phyloP scores from a whole-genome alignment of 2,888 invertebrate species.

The Polydrusus cervinus region DNA sequence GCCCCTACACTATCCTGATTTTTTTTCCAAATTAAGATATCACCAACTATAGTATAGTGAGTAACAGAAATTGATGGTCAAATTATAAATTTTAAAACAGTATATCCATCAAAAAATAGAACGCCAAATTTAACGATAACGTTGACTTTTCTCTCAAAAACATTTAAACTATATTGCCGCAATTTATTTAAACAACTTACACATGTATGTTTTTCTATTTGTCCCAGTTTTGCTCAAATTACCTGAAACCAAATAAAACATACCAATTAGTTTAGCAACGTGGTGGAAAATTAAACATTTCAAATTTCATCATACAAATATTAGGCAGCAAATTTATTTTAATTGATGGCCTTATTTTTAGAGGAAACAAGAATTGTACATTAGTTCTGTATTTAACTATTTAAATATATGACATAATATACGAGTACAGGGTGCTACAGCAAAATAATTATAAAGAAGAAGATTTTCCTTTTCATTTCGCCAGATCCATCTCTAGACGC shows the following conservation, averaged over 20 bases:
- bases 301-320: constrained; percentile 19
- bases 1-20: too few species aligned
- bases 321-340: constrained; percentile 7
- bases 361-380: background rate
- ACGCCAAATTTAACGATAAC: background rate
- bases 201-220: constrained; percentile 19
- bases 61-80: too few species aligned
- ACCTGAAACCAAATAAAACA: constrained; percentile 30
- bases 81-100: too few species aligned
- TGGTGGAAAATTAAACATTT: constrained; percentile 6
- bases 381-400: background rate
- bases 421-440: too few species aligned
- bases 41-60: too few species aligned
- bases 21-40: too few species aligned
- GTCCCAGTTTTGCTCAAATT: constrained; percentile 13
- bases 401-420: too few species aligned
- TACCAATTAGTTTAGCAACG: constrained; percentile 32
- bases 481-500: too few species aligned
- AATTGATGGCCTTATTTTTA: constrained; percentile 3
- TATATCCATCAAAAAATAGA: too few species aligned
- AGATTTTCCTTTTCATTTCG: too few species aligned
- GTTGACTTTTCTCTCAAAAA: background rate
- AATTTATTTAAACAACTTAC: constrained; percentile 13
- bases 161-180: background rate
- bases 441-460: too few species aligned